Percentiles rank a stretch among this genome's conserved stretches.
phyloP scores from a whole-genome alignment of 2,113 vertebrate genomes.

The Malurus melanocephalus region DNA sequence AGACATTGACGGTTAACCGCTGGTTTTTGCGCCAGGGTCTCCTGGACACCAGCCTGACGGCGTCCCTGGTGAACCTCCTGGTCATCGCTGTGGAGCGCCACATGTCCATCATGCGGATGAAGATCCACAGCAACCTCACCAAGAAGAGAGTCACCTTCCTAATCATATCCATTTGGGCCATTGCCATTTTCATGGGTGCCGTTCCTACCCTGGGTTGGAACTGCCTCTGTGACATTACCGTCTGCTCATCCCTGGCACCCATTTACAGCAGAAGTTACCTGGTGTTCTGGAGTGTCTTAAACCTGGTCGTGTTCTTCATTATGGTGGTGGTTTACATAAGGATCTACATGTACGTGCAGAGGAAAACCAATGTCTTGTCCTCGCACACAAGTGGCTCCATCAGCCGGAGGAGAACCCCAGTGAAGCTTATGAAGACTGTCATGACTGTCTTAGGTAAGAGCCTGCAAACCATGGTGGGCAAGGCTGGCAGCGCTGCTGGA shows the following conservation, averaged over 20 bases:
- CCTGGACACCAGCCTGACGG: constrained; percentile 89
- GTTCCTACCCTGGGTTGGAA: constrained; percentile 96
- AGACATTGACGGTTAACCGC: constrained; percentile 79
- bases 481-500: background rate
- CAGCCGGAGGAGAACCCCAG: constrained; percentile 86
- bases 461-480: background rate
- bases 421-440: constrained; percentile 98
- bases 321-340: constrained; percentile 91
- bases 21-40: constrained; percentile 95
- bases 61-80: constrained; percentile 89
- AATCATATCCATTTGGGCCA: constrained; percentile 87
- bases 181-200: constrained; percentile 92
- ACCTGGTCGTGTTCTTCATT: constrained; percentile 88
- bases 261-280: constrained; percentile 95
- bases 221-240: constrained; percentile 86
- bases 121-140: constrained; percentile 91
- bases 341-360: constrained; percentile 93
- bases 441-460: constrained; percentile 93
- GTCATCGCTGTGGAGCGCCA: constrained; percentile 94
- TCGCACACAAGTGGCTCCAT: constrained; percentile 86
- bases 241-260: constrained; percentile 89
- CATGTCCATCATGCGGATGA: constrained; percentile 90
- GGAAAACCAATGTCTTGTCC: constrained; percentile 83
- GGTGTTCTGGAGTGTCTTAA: constrained; percentile 91
- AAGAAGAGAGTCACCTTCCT: constrained; percentile 91